These are phyloP conservation scores for Rhynchopsitta pachyrhyncha DNA, from an alignment of 2,113 vertebrate genomes.

Conservation along the genomic window DNA sequence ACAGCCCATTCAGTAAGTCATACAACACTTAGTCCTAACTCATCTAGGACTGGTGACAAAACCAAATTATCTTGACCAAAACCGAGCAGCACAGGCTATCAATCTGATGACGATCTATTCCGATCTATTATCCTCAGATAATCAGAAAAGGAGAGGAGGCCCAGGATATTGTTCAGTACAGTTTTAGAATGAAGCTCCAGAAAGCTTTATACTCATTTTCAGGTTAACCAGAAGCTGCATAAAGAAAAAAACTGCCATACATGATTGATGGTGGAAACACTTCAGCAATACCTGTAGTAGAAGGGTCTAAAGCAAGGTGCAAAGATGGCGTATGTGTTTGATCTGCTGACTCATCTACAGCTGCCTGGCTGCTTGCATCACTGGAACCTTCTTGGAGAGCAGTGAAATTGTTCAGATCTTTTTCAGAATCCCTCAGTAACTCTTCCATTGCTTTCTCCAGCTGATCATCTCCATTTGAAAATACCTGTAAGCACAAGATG, in stretches of 20 bases:
- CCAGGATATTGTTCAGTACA: rapidly evolving
- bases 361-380: slow-evolving; percentile 13
- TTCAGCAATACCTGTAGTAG: slow-evolving; percentile 66
- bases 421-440: slow-evolving; percentile 83
- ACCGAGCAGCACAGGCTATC: neutral
- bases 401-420: slow-evolving; percentile 46
- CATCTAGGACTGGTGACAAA: neutral
- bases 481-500: slow-evolving; percentile 75
- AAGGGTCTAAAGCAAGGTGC: slow-evolving; percentile 76
- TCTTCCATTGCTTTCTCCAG: slow-evolving; percentile 95
- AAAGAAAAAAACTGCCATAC: neutral
- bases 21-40: neutral
- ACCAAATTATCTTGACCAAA: neutral
- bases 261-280: neutral
- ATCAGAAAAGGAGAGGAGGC: neutral
- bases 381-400: neutral
- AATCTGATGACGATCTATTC: neutral
- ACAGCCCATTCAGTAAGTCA: neutral
- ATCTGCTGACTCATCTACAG: slow-evolving; percentile 29
- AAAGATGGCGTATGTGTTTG: slow-evolving; percentile 57
- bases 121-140: neutral
- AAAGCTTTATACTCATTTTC: neutral
- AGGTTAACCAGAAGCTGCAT: neutral
- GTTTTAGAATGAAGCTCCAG: neutral
- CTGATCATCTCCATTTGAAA: slow-evolving; percentile 89